These are phyloP conservation scores for Ceratina japonica DNA, from an alignment of 1,140 invertebrate genomes.

Conservation along the genomic window DNA sequence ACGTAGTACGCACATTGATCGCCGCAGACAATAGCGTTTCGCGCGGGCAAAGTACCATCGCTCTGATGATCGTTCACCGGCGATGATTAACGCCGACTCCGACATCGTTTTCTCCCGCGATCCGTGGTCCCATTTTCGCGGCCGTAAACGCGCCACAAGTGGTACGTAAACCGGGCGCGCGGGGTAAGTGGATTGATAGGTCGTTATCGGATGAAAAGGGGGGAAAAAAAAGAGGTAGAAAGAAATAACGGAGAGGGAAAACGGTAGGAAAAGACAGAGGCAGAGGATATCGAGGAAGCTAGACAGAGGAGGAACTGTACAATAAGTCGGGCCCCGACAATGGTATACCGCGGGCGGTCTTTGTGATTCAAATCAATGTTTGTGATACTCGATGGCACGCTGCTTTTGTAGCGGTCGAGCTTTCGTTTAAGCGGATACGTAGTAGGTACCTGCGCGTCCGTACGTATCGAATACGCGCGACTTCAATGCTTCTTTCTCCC, in stretches of 20 bases:
- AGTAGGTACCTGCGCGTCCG: slow-evolving; percentile 25
- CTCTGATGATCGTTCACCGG: neutral
- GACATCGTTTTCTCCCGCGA: neutral
- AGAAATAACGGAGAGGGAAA: slow-evolving; percentile 44
- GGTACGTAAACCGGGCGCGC: slow-evolving; percentile 70
- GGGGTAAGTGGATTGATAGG: slow-evolving; percentile 74
- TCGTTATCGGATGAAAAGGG: slow-evolving; percentile 50
- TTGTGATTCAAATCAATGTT: slow-evolving; percentile 78
- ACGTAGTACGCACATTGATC: slow-evolving; percentile 4
- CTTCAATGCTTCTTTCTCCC: slow-evolving; percentile 16
- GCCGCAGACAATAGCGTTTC: neutral
- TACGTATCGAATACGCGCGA: slow-evolving; percentile 35
- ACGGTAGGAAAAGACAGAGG: slow-evolving; percentile 30
- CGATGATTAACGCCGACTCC: neutral
- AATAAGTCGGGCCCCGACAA: slow-evolving; percentile 72
- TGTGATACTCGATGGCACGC: slow-evolving; percentile 74
- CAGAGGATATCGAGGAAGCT: slow-evolving; percentile 29
- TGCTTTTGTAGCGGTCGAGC: slow-evolving; percentile 65
- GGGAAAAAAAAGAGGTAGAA: slow-evolving; percentile 36
- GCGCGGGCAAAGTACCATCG: neutral
- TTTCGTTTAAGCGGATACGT: slow-evolving; percentile 53
- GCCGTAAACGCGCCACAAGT: slow-evolving; percentile 68
- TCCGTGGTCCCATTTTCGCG: slow-evolving; percentile 8
- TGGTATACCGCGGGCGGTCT: slow-evolving; percentile 73
- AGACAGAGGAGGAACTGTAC: slow-evolving; percentile 61